Percentiles rank a stretch among this genome's conserved stretches.
Evolutionary conservation across 2,888 invertebrate species (phyloP).

Genomic region (Sarcophaga caerulescens): DNA sequence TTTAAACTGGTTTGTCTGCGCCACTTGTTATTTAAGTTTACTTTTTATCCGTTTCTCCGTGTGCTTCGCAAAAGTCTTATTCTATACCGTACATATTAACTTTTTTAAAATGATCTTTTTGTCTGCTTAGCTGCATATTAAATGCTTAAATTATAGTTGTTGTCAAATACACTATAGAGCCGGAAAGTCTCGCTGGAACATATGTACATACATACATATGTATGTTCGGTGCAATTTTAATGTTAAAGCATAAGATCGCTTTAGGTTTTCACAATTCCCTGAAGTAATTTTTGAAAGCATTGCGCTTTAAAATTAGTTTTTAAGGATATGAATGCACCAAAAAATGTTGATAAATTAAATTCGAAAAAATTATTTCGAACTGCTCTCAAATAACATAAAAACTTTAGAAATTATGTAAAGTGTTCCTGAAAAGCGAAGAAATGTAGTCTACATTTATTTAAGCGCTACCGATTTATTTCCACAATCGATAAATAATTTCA

Average conservation of each 20-base stretch:
- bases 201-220: too few species aligned
- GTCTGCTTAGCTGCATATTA: not conserved
- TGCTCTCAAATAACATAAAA: too few species aligned
- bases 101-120: too few species aligned
- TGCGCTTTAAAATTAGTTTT: not conserved
- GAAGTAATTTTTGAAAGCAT: not conserved
- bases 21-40: constrained; percentile 3
- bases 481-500: too few species aligned
- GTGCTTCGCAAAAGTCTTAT: not conserved
- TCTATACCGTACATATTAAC: not conserved
- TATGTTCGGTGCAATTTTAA: not conserved
- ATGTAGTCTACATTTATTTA: too few species aligned
- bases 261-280: not conserved
- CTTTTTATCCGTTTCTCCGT: not conserved
- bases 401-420: too few species aligned
- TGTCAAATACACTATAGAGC: not conserved
- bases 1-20: not conserved
- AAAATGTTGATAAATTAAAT: too few species aligned
- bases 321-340: too few species aligned
- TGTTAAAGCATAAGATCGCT: not conserved
- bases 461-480: too few species aligned
- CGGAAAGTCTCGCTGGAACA: too few species aligned
- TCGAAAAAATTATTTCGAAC: too few species aligned
- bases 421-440: too few species aligned
- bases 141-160: not conserved